Evolutionary conservation across 2,797 vertebrate species (phyloP).

Genomic region (Microctenopoma stevenorrisi): DNA sequence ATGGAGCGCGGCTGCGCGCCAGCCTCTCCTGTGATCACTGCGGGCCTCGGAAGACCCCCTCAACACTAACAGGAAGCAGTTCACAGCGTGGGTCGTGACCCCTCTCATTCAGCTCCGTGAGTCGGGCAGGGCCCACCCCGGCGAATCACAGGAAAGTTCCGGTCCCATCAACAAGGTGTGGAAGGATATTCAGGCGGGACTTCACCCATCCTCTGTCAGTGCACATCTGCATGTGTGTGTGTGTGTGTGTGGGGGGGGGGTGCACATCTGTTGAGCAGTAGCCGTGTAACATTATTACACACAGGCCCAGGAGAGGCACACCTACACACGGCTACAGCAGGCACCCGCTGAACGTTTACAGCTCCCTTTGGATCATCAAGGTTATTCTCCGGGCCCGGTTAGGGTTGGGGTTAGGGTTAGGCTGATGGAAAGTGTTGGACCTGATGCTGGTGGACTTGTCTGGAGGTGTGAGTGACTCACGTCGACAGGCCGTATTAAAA

Average conservation of each 20-base stretch:
- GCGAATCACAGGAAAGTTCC: conserved; percentile 74
- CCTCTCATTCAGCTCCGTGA: conserved; percentile 78
- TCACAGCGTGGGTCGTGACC: conserved; percentile 78
- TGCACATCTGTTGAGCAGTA: conserved; percentile 84
- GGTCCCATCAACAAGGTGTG: conserved; percentile 81
- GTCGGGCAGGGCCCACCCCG: conserved; percentile 79
- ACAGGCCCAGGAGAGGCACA: conserved; percentile 55
- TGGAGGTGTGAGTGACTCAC: too few relatives aligned
- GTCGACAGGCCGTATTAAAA: too few relatives aligned
- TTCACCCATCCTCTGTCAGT: conserved; percentile 22
- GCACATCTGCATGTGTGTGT: conserved; percentile 56
- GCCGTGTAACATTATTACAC: conserved; percentile 79
- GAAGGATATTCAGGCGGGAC: conserved; percentile 67
- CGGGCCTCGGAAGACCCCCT: conserved; percentile 73
- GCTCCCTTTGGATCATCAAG: too few relatives aligned
- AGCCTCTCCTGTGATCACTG: conserved; percentile 70
- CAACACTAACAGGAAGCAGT: conserved; percentile 84
- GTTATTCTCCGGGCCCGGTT: too few relatives aligned
- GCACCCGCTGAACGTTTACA: too few relatives aligned
- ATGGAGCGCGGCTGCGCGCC: conserved; percentile 49
- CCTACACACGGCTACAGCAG: conserved; percentile 68
- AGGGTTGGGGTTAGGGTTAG: too few relatives aligned
- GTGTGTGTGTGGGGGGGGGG: conserved; percentile 40
- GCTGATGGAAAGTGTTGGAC: too few relatives aligned
- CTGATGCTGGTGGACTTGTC: too few relatives aligned